Conservation (phyloP, 2,797 vertebrate genomes). For the Fratercula arctica region DNA sequence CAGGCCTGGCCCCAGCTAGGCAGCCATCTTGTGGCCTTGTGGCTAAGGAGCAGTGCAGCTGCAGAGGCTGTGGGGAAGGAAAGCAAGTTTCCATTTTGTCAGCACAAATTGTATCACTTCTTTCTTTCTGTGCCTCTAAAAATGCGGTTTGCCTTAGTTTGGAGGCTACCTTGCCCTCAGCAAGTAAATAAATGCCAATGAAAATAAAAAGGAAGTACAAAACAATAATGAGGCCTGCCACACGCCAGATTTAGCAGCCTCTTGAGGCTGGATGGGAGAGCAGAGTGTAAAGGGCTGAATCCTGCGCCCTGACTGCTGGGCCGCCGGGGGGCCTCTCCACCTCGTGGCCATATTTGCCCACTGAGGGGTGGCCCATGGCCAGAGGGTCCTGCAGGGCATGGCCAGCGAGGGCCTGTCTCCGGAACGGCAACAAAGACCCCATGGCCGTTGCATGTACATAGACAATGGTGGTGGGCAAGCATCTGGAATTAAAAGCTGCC, state of each 20-base stretch:
- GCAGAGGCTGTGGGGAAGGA: not conserved
- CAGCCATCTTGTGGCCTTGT: not conserved
- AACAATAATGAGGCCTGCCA: constrained; percentile 30
- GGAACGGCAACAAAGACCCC: not conserved
- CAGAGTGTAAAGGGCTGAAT: not conserved
- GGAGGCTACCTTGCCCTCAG: constrained; percentile 62
- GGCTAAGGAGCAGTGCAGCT: not conserved
- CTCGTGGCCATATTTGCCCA: rapidly evolving
- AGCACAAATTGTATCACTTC: constrained; percentile 26
- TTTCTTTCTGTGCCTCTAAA: not conserved
- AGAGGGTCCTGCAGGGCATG: not conserved
- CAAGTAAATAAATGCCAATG: constrained; percentile 58
- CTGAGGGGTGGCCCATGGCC: not conserved
- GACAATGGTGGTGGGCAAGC: not conserved
- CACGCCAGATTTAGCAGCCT: not conserved
- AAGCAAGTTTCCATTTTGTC: constrained; percentile 24
- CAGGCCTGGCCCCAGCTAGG: not conserved
- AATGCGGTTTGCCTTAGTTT: constrained; percentile 6
- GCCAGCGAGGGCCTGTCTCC: not conserved
- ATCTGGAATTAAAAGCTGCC: not conserved
- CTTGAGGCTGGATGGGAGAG: not conserved
- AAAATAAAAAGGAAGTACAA: constrained; percentile 46
- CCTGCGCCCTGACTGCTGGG: not conserved
- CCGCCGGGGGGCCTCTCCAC: rapidly evolving
- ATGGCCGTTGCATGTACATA: rapidly evolving